Evolutionary conservation across 2,888 invertebrate genomes (phyloP), one percentile per base, ranked within the genome.

Genomic region (Andrena bucephala): DNA sequence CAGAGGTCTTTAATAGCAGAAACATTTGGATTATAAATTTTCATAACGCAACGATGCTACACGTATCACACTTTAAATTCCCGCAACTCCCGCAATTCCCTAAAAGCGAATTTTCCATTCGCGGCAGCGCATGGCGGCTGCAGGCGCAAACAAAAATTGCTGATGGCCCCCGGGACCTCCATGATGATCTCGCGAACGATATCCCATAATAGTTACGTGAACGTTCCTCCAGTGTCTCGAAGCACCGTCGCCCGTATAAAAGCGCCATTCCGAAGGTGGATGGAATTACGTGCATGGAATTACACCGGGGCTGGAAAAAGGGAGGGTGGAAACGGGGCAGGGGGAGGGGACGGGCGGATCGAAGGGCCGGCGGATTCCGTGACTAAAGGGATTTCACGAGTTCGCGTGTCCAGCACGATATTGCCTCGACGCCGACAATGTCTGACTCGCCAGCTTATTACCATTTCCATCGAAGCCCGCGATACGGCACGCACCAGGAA

Each of bases 211-310:
- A 33, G 59, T 63, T 27, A 27, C 48, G 59, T 8, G 70, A 81
- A 77, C 70, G 80, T 52, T 71, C 67, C 82, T 27, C 77, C 63
- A 54, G 62, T 13, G 27, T 60, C 50, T 67, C 50, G 33, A 24
- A n/a, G 24, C 57, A 10, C 10, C 62, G 60, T 62, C 68, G 73
- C 42, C 65, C 62, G 67, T 71, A 77, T 81, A 84, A 86, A 80
- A 76, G 77, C 77, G 83, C 74, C 76, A 65, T 87, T 86, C 67
- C 65, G 31, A 63, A 76, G 82, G 77, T 71, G 73, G 86, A 85
- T 83, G 81, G 78, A 87, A 86, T 86, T 86, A 87, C 86, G 81
- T 81, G 85, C 80, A 86, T 82, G 79, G 84, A 85, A 86, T 86
- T 86, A 86, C 84, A 6, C 24, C 10, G n/a, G 24, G 73, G 36